These are phyloP conservation scores for Echinarachnius parma DNA, from an alignment of 53 echinoderm and acorn worm species.

Conservation along the genomic window DNA sequence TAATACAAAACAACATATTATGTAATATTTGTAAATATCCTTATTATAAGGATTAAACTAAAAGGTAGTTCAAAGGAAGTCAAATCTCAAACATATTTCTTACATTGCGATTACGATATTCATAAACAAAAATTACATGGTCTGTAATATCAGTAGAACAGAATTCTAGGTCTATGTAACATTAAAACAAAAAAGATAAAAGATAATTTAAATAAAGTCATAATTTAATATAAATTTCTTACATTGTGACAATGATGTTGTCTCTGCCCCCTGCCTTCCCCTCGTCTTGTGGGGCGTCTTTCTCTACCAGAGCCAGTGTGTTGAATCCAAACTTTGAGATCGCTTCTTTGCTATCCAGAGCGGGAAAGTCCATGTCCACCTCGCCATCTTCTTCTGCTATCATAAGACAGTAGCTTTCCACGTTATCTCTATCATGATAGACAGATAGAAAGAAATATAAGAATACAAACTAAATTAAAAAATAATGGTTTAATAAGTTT, in stretches of 20 bases:
- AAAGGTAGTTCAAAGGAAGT: no score
- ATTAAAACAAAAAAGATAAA: no score
- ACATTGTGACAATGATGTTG: slow-evolving; percentile 74
- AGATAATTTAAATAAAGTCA: background rate
- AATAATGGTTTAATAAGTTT: no score
- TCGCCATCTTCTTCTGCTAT: slow-evolving; percentile 94
- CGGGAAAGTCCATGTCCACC: slow-evolving; percentile 73
- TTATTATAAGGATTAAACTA: no score
- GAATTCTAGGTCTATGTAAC: no score
- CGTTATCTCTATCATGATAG: slow-evolving; percentile 63
- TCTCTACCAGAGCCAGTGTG: slow-evolving; percentile 63
- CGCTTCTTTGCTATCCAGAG: slow-evolving; percentile 72
- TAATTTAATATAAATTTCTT: slow-evolving; percentile 31
- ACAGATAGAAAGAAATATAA: slow-evolving; percentile 21
- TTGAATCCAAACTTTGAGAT: slow-evolving; percentile 90
- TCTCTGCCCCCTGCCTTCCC: slow-evolving; percentile 39
- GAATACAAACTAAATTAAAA: no score
- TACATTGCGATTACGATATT: no score
- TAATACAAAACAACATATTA: no score
- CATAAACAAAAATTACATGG: no score
- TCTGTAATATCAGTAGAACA: no score
- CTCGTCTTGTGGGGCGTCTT: slow-evolving; percentile 45
- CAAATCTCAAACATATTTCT: no score
- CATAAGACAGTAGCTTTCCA: slow-evolving; percentile 86
- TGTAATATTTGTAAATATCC: no score